Conservation (phyloP, 2,888 invertebrate species). For the Gymnocheta viridis region DNA sequence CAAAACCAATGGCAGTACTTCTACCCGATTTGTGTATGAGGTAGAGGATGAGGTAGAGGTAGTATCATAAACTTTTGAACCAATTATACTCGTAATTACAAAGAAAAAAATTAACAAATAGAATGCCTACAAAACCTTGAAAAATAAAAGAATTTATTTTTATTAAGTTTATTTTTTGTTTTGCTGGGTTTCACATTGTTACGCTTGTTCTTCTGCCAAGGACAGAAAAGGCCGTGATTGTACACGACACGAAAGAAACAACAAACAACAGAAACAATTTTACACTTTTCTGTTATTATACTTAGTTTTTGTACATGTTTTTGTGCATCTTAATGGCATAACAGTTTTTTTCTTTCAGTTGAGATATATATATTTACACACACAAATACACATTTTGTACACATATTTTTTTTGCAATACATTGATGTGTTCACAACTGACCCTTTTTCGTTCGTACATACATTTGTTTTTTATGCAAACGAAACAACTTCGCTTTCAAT, state of each 20-base stretch:
- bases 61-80: no score
- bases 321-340: neutral
- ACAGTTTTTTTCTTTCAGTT: neutral
- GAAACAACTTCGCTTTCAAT: constrained; percentile 22
- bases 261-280: neutral
- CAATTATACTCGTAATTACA: no score
- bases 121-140: no score
- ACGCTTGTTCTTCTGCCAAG: constrained; percentile 19
- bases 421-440: constrained; percentile 9
- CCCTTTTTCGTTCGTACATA: no score
- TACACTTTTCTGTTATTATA: neutral
- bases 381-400: neutral
- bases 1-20: no score
- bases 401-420: neutral
- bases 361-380: neutral
- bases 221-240: neutral
- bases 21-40: no score
- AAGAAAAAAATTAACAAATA: no score
- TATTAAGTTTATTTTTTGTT: neutral
- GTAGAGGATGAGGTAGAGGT: no score
- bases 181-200: neutral
- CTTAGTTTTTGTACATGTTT: neutral
- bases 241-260: neutral
- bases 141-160: no score
- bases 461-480: neutral